These are phyloP conservation scores for Berghia stephanieae DNA, from an alignment of 1,140 invertebrate genomes.

Conservation along the genomic window DNA sequence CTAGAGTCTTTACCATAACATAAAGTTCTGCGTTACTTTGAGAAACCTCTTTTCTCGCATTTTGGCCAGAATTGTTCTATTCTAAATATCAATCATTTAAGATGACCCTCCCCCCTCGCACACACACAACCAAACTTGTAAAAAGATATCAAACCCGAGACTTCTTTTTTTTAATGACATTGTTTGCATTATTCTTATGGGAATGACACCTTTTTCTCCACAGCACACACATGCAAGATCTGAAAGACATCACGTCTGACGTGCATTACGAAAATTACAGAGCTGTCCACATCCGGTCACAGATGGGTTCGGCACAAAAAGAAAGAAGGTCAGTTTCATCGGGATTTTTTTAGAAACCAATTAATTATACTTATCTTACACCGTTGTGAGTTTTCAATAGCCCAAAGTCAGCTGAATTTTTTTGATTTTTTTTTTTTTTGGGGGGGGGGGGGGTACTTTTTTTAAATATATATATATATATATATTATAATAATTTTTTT, in stretches of 20 bases:
- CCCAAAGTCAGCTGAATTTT: background rate
- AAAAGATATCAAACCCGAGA: too few relatives aligned
- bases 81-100: too few relatives aligned
- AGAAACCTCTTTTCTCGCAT: too few relatives aligned
- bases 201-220: background rate
- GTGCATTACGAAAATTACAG: constrained; percentile 67
- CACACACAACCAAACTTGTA: too few relatives aligned
- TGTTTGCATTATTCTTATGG: too few relatives aligned
- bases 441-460: background rate
- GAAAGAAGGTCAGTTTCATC: constrained; percentile 43
- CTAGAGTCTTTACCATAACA: too few relatives aligned
- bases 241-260: constrained; percentile 67
- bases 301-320: constrained; percentile 41
- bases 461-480: background rate
- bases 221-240: constrained; percentile 69
- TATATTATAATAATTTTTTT: background rate
- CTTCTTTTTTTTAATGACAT: too few relatives aligned
- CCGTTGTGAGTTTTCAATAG: background rate
- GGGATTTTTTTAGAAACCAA: background rate
- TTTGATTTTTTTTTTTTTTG: background rate
- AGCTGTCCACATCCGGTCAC: constrained; percentile 56
- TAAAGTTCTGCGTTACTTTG: too few relatives aligned
- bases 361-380: background rate
- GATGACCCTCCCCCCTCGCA: too few relatives aligned
- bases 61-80: too few relatives aligned